These are phyloP conservation scores for Todiramphus chloris DNA, from an alignment of 2,113 vertebrate genomes.

Conservation along the genomic window DNA sequence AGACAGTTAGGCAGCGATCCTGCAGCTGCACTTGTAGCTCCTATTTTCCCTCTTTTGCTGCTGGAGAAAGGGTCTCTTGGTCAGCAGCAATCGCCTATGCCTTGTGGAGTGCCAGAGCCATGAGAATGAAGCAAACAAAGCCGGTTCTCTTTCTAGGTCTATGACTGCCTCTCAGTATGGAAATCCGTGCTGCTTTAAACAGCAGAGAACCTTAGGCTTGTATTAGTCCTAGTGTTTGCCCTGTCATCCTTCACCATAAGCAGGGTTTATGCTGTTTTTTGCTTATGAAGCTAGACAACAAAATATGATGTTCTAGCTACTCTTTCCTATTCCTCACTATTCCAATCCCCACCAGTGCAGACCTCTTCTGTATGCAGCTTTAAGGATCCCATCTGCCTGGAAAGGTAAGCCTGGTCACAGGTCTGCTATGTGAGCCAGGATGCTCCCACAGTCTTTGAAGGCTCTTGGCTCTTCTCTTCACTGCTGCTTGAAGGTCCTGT, in stretches of 20 bases:
- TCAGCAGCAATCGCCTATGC: accelerated
- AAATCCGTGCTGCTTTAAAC: not conserved
- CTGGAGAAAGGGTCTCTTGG: not conserved
- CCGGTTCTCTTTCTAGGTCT: not conserved
- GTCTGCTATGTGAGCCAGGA: not conserved
- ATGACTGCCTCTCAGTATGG: not conserved
- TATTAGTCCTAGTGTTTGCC: not conserved
- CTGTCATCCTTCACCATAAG: not conserved
- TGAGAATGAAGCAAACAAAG: not conserved
- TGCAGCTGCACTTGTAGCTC: not conserved
- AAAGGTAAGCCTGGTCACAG: not conserved
- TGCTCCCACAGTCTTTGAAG: not conserved
- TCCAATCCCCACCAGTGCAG: not conserved
- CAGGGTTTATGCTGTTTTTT: not conserved
- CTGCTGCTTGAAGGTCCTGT: not conserved
- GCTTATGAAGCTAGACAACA: not conserved
- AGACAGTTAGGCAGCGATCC: not conserved
- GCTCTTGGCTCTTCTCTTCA: not conserved
- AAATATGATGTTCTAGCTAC: not conserved
- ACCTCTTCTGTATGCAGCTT: not conserved
- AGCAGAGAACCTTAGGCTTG: not conserved
- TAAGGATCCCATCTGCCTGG: not conserved
- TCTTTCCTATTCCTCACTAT: not conserved
- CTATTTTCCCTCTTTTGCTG: not conserved
- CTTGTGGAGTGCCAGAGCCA: not conserved